Conservation (phyloP, 2,113 vertebrate genomes). For the Solea senegalensis region DNA sequence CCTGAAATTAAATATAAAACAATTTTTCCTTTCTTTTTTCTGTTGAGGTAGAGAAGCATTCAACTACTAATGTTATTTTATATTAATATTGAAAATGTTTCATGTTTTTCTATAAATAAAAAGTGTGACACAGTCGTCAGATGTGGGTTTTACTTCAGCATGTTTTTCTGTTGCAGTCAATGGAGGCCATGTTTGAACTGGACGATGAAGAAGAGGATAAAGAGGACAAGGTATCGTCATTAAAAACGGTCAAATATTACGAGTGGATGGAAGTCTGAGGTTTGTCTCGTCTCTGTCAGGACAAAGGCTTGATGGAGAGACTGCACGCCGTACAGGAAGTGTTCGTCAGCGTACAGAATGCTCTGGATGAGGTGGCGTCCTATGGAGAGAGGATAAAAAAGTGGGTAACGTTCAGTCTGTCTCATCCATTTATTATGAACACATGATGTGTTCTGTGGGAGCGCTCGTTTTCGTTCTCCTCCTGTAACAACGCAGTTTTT, state of each 20-base stretch:
- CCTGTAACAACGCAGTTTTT: too few species aligned
- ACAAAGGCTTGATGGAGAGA: constrained; percentile 93
- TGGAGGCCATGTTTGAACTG: constrained; percentile 72
- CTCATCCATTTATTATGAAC: neutral
- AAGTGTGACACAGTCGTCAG: too few species aligned
- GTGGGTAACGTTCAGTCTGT: constrained; percentile 74
- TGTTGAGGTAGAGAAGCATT: too few species aligned
- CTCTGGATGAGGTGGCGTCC: constrained; percentile 92
- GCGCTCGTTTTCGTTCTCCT: too few species aligned
- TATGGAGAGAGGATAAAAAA: constrained; percentile 94
- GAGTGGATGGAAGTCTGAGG: too few species aligned
- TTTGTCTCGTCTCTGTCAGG: constrained; percentile 72
- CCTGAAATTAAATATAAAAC: too few species aligned
- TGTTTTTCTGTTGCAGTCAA: constrained; percentile 36
- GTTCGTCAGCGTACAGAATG: constrained; percentile 90
- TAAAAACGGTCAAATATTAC: too few species aligned
- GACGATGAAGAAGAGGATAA: constrained; percentile 72
- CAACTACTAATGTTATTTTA: too few species aligned
- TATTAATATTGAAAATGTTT: too few species aligned
- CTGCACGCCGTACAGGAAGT: constrained; percentile 97
- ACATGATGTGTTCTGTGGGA: too few species aligned
- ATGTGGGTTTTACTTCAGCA: neutral
- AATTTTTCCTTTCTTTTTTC: too few species aligned
- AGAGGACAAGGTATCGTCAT: constrained; percentile 63
- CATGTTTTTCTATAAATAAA: too few species aligned